A percentile compares a stretch with the other conserved stretches of the same genome.
Conservation (phyloP, 2,888 invertebrate species). For the Acheta domesticus region DNA sequence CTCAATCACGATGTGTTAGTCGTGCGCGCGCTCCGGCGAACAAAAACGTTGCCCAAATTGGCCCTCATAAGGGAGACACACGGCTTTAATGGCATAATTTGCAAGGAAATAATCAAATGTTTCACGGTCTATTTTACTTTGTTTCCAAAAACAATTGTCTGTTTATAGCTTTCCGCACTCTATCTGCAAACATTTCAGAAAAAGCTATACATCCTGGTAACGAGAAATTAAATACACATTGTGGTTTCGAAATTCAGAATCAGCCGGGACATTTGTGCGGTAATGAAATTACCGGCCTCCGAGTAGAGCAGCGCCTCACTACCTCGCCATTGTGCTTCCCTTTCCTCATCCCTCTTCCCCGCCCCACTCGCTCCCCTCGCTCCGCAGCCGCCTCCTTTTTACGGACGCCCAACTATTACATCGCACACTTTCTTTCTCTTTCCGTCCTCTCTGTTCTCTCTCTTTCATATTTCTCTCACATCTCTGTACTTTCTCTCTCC, state of each 20-base stretch:
- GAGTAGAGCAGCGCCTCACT: background rate
- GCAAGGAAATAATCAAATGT: conserved; percentile 8
- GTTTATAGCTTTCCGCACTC: background rate
- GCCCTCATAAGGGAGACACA: too few species aligned
- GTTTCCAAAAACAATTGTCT: conserved; percentile 1
- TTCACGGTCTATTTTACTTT: background rate
- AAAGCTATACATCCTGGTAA: background rate
- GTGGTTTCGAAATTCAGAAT: background rate
- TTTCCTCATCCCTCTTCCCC: too few species aligned
- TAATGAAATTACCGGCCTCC: background rate
- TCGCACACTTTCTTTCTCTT: too few species aligned
- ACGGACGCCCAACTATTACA: too few species aligned
- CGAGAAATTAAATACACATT: conserved; percentile 18
- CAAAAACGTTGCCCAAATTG: too few species aligned
- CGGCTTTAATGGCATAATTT: background rate
- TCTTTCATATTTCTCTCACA: too few species aligned
- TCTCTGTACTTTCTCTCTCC: too few species aligned
- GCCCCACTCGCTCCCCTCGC: too few species aligned
- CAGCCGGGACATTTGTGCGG: background rate
- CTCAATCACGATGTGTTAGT: too few species aligned
- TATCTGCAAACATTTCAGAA: background rate
- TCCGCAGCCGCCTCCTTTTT: too few species aligned
- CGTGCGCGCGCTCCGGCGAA: too few species aligned
- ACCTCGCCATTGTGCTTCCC: background rate
- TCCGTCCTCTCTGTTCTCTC: too few species aligned